phyloP scores from a whole-genome alignment of 2,797 vertebrate species.

The Chaetodon trifasciatus region DNA sequence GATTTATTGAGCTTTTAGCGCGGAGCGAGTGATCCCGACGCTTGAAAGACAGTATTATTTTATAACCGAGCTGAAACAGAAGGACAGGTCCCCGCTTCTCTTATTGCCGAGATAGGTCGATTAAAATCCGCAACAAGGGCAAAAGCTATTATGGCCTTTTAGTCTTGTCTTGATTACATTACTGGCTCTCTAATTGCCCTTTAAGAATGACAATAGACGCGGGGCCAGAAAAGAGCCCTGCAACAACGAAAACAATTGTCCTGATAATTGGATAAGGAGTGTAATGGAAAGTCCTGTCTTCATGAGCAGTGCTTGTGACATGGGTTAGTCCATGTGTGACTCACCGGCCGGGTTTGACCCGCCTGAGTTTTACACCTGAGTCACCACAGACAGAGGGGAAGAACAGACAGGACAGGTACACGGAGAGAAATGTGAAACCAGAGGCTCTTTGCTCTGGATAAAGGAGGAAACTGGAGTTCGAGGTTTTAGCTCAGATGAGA shows the following conservation, averaged over 20 bases:
- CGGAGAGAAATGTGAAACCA: conserved; percentile 28
- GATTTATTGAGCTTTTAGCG: conserved; percentile 82
- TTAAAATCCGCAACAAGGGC: conserved; percentile 60
- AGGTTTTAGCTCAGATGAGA: conserved; percentile 35
- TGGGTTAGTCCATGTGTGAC: conserved; percentile 60
- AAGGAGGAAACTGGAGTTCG: conserved; percentile 38
- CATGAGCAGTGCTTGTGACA: conserved; percentile 60
- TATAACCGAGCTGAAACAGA: conserved; percentile 54
- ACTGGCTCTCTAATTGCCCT: conserved; percentile 69
- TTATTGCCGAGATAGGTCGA: conserved; percentile 48
- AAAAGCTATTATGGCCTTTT: conserved; percentile 67
- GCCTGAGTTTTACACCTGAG: conserved; percentile 67
- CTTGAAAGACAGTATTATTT: conserved; percentile 55
- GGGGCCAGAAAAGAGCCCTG: conserved; percentile 15
- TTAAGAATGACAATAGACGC: conserved; percentile 67
- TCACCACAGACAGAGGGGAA: conserved; percentile 54
- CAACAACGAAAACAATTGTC: conserved; percentile 52
- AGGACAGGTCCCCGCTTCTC: conserved; percentile 35
- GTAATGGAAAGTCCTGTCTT: conserved; percentile 54
- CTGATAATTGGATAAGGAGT: conserved; percentile 66
- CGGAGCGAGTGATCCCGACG: conserved; percentile 54
- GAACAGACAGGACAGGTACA: not conserved
- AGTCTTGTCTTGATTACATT: conserved; percentile 72
- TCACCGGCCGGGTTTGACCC: conserved; percentile 46
- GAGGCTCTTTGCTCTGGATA: conserved; percentile 16